Evolutionary conservation across 2,888 invertebrate genomes (phyloP).

Genomic region (Troides helena): DNA sequence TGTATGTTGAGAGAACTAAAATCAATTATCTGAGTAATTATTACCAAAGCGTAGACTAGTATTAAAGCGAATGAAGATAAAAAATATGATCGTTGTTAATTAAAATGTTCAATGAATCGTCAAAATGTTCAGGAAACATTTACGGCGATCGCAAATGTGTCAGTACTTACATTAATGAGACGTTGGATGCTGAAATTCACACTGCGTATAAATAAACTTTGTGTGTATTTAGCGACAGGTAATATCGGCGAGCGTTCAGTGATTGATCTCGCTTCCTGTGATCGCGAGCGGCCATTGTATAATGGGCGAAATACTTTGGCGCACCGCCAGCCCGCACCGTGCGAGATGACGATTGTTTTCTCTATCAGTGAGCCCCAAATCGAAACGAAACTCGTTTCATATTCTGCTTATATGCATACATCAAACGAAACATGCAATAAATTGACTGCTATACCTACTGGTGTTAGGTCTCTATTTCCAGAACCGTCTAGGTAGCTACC

Average conservation of each 20-base stretch:
- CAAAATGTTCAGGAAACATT: conserved; percentile 4
- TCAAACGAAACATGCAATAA: not conserved
- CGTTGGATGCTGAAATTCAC: conserved; percentile 11
- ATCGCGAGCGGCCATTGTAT: conserved; percentile 52
- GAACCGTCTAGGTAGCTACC: no score
- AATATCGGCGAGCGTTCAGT: conserved; percentile 37
- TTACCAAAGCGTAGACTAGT: not conserved
- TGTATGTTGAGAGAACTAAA: no score
- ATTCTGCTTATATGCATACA: not conserved
- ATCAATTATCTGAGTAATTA: no score
- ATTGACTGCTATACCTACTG: no score
- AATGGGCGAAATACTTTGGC: conserved; percentile 68
- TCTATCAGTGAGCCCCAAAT: conserved; percentile 15
- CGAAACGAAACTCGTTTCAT: conserved; percentile 12
- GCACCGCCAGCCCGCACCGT: conserved; percentile 54
- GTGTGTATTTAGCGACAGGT: conserved; percentile 33
- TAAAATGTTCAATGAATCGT: conserved; percentile 4
- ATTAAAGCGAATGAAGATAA: not conserved
- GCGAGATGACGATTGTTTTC: conserved; percentile 43
- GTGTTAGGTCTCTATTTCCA: no score
- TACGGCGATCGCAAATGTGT: conserved; percentile 8
- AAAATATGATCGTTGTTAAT: conserved; percentile 4
- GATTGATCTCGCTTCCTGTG: conserved; percentile 67
- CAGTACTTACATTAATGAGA: conserved; percentile 24
- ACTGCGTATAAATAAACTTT: conserved; percentile 20